Evolutionary conservation across 2,888 invertebrate species (phyloP).

Genomic region (Theristus sp.): DNA sequence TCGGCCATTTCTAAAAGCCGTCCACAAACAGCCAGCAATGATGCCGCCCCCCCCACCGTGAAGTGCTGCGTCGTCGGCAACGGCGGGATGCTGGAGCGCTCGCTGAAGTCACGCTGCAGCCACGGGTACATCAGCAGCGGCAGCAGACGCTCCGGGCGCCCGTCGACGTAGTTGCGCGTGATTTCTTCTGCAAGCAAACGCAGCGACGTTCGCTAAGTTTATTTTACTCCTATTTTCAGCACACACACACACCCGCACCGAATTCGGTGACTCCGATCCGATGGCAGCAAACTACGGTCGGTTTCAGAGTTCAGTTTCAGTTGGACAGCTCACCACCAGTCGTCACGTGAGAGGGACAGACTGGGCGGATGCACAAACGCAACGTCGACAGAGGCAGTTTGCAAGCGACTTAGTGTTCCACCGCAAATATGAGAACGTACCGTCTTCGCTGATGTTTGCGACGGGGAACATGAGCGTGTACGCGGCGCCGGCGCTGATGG

Average conservation of each 20-base stretch:
- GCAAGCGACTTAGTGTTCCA: background rate
- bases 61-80: background rate
- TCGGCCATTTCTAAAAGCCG: no score
- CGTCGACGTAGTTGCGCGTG: background rate
- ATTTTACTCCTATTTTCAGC: no score
- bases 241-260: no score
- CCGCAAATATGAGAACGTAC: constrained; percentile 1
- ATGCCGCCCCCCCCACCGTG: background rate
- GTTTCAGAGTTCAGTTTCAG: no score
- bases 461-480: constrained; percentile 61
- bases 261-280: no score
- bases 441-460: constrained; percentile 37
- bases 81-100: background rate
- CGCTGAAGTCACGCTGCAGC: background rate
- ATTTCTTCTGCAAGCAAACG: background rate
- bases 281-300: no score
- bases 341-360: background rate
- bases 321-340: no score
- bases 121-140: background rate
- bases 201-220: no score
- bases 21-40: no score
- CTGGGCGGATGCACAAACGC: background rate
- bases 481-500: constrained; percentile 44
- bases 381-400: background rate
- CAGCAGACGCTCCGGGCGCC: background rate